Evolutionary conservation across 2,888 invertebrate genomes (phyloP), one percentile per base, ranked within the genome.

Genomic region (Eupithecia vulgata): DNA sequence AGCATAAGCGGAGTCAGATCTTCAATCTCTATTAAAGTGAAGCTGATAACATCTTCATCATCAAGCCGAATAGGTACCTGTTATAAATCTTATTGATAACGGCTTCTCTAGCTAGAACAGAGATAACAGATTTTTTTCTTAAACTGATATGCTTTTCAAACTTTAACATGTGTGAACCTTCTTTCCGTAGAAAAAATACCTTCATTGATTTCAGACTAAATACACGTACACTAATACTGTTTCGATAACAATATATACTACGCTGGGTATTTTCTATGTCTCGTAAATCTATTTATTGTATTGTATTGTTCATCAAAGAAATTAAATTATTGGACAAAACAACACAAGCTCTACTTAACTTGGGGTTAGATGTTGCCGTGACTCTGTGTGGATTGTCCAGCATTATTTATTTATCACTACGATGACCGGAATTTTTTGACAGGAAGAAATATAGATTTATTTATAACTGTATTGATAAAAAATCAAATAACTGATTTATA

Each of bases 51-150:
- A 34, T 34, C 17, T 61, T 61, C n/a, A 57, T 57, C n/a, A n/a
- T n/a, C n/a, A n/a, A n/a, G n/a, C n/a, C n/a, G n/a, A n/a, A n/a
- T n/a, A n/a, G n/a, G n/a, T n/a, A n/a, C 57, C 57, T 57, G 12
- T 12, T 52, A 12, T 12, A 52, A 52, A 52, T 52, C 52, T 52
- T 52, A 13, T 57, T 57, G 57, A 57, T 52, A 52, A 52, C 57
- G 3, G 13, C 21, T 57, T 57, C 25, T 13, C 57, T 57, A 57
- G 25, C 57, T 25, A 25, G 57, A 25, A 21, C 57, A 12, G 5
- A 57, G 57, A 57, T 57, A 57, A 57, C 5, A n/a, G 5, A 57
- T 57, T 25, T 12, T 57, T 57, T 57, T 57, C 45, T n/a, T 45
- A n/a, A 15, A 45, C n/a, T 45, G 15, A 17, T 5, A 45, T 45